phyloP scores from a whole-genome alignment of 1,140 invertebrate genomes.

The Drosophila kikkawai region DNA sequence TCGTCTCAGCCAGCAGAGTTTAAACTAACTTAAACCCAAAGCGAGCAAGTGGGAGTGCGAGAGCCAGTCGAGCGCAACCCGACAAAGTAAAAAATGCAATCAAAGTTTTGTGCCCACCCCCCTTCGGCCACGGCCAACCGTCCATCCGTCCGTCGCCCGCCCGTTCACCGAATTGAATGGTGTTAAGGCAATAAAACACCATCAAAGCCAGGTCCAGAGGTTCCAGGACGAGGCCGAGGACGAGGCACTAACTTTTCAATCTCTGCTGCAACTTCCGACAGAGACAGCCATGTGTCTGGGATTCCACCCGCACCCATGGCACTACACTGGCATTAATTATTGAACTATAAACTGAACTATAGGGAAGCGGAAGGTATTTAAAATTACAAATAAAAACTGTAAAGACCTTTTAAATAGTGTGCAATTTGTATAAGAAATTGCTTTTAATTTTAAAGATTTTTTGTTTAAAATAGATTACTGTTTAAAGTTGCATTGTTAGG shows the following conservation, averaged over 20 bases:
- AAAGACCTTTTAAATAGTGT: no score
- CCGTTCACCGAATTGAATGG: constrained; percentile 42
- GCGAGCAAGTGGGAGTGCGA: constrained; percentile 16
- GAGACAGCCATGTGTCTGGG: constrained; percentile 40
- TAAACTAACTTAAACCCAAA: constrained; percentile 73
- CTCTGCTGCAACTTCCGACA: constrained; percentile 68
- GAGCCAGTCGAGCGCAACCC: constrained; percentile 14
- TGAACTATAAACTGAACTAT: neutral
- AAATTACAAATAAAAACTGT: no score
- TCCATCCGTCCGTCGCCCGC: neutral
- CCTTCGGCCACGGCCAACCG: neutral
- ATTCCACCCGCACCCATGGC: neutral
- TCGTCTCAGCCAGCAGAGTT: constrained; percentile 44
- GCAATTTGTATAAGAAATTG: no score
- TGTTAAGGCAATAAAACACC: constrained; percentile 80
- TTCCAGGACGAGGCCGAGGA: constrained; percentile 8
- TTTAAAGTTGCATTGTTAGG: no score
- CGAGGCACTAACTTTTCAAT: constrained; percentile 74
- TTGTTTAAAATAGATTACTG: no score
- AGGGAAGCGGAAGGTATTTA: neutral
- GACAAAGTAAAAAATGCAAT: constrained; percentile 69
- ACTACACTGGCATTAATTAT: neutral
- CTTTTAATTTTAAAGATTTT: no score
- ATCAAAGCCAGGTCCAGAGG: constrained; percentile 50
- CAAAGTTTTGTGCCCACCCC: constrained; percentile 65